These are phyloP conservation scores for Marisa cornuarietis DNA, from an alignment of 1,140 invertebrate genomes.

Conservation along the genomic window DNA sequence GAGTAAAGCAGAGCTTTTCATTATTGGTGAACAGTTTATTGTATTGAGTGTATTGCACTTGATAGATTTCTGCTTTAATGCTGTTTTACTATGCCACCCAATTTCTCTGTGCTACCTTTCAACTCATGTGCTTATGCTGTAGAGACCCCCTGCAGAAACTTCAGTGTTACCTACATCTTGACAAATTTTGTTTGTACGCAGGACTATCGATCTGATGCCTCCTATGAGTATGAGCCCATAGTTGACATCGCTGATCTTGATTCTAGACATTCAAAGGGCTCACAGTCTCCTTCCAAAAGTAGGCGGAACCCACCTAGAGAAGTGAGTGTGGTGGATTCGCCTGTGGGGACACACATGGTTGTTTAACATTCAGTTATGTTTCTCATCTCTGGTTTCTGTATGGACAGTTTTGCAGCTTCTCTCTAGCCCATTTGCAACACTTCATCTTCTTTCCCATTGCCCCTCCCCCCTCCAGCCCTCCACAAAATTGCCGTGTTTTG, in stretches of 20 bases:
- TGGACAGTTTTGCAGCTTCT: neutral
- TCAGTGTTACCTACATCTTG: neutral
- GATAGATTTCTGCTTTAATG: too few relatives aligned
- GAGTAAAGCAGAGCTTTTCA: too few relatives aligned
- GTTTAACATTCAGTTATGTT: neutral
- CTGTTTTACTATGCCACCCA: too few relatives aligned
- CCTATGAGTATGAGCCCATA: conserved; percentile 26
- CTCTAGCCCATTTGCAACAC: neutral
- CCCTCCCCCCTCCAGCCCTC: too few relatives aligned
- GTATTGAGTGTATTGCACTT: too few relatives aligned
- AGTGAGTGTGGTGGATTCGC: conserved; percentile 12
- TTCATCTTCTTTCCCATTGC: too few relatives aligned
- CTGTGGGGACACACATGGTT: neutral
- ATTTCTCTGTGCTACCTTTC: too few relatives aligned
- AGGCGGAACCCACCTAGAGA: conserved; percentile 20
- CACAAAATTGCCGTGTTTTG: too few relatives aligned
- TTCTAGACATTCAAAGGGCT: conserved; percentile 19
- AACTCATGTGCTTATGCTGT: too few relatives aligned
- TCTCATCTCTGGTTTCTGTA: too few relatives aligned
- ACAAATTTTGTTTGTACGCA: conserved; percentile 14
- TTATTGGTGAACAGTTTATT: too few relatives aligned
- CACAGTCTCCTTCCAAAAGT: conserved; percentile 20
- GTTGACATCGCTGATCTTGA: conserved; percentile 28
- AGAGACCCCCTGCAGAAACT: neutral
- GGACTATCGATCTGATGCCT: conserved; percentile 21